Percentiles rank a stretch among this genome's conserved stretches.
Conservation (phyloP, 2,888 invertebrate species). For the Tinea trinotella region DNA sequence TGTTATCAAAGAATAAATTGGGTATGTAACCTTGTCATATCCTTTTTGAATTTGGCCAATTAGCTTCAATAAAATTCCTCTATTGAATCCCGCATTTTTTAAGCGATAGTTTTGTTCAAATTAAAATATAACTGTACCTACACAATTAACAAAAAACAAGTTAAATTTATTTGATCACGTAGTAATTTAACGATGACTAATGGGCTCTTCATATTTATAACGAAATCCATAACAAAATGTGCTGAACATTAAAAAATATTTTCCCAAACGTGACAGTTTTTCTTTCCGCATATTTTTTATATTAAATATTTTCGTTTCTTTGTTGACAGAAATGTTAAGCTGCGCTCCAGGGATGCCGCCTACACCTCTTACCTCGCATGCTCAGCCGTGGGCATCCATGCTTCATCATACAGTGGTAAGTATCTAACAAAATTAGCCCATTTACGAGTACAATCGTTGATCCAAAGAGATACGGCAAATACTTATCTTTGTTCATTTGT, state of each 20-base stretch:
- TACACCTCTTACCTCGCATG: slow-evolving; percentile 44
- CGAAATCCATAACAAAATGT: slow-evolving; percentile 3
- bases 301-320: not conserved
- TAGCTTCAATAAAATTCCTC: too few species aligned
- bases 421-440: slow-evolving; percentile 22
- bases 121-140: too few species aligned
- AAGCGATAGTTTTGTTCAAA: too few species aligned
- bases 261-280: not conserved
- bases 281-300: slow-evolving; percentile 5
- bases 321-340: slow-evolving; percentile 41
- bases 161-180: slow-evolving; percentile 12
- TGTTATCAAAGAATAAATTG: too few species aligned
- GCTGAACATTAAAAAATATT: not conserved
- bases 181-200: slow-evolving; percentile 1
- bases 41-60: too few species aligned
- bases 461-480: not conserved
- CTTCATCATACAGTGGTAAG: slow-evolving; percentile 51
- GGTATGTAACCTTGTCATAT: too few species aligned
- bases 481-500: not conserved
- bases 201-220: not conserved
- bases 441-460: not conserved
- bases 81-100: too few species aligned
- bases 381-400: slow-evolving; percentile 46
- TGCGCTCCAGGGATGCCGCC: slow-evolving; percentile 65
- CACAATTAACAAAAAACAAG: not conserved